Evolutionary conservation across 2,113 vertebrate species (phyloP), one percentile per base, ranked within the genome.

Genomic region (Papio anubis): DNA sequence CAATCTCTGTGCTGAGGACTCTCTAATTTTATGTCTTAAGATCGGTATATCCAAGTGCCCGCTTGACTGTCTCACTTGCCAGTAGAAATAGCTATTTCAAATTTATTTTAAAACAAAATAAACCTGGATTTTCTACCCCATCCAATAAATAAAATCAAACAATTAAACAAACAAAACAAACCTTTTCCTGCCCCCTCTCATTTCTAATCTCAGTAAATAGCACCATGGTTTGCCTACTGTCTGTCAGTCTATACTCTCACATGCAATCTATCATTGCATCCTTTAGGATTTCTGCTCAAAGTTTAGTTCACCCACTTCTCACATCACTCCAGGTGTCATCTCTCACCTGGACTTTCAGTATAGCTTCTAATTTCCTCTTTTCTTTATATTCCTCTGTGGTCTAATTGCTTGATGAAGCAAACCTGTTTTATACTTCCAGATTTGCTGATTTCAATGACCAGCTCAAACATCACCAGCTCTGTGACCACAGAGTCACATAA

Each of bases 261-360:
- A 3, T 52, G 35, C 8, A 32, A 50, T 27, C 32, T 12, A 38
- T 27, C 45, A 32, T 18, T 32, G 45, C 20, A 16, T 52, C 11
- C 57, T 88, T 59, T 30, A 68, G 11, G 6, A 2, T 75, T 88
- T 59, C 72, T 48, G n/a, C 52, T 68, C 43, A 68, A 73, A 55
- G 18, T 76, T 20, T 59, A 23, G 55, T 57, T 87, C 30, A 48
- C 3, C 23, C 13, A 18, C 8, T 2, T 43, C 75, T 75, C 45
- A 75, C 1, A 11, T 8, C 23, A 68, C 43, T 55, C 17, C 43
- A 38, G 13, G 3, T n/a, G 17, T 52, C 8, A 10, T 17, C 8
- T 64, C 3, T 87, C 23, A 30, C 1, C 1, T 5, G 1, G 6
- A 18, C 6, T 76, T 11, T 76, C 10, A 6, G 38, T 6, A 45